These are phyloP conservation scores for Neoascia interrupta DNA, from an alignment of 2,888 invertebrate genomes.

Conservation along the genomic window DNA sequence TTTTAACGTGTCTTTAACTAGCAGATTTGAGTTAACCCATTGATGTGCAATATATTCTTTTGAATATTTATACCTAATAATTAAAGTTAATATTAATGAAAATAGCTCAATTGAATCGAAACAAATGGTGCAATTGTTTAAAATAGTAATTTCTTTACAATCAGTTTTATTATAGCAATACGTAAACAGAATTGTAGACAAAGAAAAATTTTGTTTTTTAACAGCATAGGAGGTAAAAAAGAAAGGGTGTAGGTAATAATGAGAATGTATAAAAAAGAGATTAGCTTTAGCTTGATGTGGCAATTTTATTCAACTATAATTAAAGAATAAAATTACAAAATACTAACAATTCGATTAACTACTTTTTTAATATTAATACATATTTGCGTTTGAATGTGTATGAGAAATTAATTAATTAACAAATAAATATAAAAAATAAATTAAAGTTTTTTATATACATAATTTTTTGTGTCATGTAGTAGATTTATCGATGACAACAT, in stretches of 20 bases:
- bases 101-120: constrained; percentile 19
- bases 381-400: too few species aligned
- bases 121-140: constrained; percentile 33
- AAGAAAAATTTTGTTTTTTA: neutral
- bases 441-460: too few species aligned
- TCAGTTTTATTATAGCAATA: constrained; percentile 16
- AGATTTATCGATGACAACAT: constrained; percentile 24
- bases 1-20: neutral
- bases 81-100: too few species aligned
- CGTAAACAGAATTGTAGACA: neutral
- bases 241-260: neutral
- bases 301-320: constrained; percentile 3
- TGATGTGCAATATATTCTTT: too few species aligned
- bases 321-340: neutral
- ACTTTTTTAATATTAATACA: too few species aligned
- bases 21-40: neutral
- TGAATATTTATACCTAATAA: too few species aligned
- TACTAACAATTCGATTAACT: too few species aligned
- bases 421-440: neutral
- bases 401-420: too few species aligned
- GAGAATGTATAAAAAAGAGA: neutral
- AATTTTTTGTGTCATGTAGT: neutral
- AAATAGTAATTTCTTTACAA: too few species aligned
- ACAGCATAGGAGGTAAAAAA: neutral
- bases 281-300: neutral